Conservation (phyloP, 37 sponge, comb jelly and placozoan genomes). For the Beroe ovata region DNA sequence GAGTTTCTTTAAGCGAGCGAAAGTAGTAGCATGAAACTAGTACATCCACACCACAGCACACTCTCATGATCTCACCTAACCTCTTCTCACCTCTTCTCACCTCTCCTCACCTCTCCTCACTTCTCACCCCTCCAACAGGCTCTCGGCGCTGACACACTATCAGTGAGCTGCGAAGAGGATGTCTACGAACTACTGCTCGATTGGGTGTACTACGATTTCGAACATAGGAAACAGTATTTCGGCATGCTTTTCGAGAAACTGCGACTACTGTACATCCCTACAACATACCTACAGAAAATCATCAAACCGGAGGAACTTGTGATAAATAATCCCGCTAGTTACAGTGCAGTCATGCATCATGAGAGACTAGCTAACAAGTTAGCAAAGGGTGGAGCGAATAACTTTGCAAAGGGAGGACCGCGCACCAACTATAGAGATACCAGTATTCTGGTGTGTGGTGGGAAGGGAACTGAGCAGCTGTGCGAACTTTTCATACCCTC, state of each 20-base stretch:
- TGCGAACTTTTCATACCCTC: constrained; percentile 11
- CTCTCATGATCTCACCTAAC: no score
- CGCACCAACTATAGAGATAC: constrained; percentile 14
- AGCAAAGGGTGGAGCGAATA: background rate
- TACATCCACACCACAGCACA: background rate
- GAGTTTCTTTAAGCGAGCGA: no score
- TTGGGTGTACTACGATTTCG: constrained; percentile 57
- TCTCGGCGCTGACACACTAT: background rate
- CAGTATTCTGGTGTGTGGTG: constrained; percentile 35
- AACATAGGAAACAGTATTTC: constrained; percentile 25
- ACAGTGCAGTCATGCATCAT: background rate
- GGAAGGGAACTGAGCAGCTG: constrained; percentile 32
- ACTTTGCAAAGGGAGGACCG: constrained; percentile 5
- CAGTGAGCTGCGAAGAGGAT: constrained; percentile 12
- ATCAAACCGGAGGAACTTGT: constrained; percentile 27
- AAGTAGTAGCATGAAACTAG: no score
- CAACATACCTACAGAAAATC: constrained; percentile 9
- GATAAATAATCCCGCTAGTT: background rate
- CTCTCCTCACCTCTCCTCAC: no score
- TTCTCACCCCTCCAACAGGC: no score
- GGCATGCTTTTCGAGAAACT: constrained; percentile 12
- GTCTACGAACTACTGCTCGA: constrained; percentile 58
- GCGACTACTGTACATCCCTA: constrained; percentile 15
- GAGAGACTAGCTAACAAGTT: constrained; percentile 2
- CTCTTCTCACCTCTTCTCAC: no score